A percentile compares a stretch with the other conserved stretches of the same genome.
Conservation (phyloP, 2,113 vertebrate species). For the Cygnus buccinator region DNA sequence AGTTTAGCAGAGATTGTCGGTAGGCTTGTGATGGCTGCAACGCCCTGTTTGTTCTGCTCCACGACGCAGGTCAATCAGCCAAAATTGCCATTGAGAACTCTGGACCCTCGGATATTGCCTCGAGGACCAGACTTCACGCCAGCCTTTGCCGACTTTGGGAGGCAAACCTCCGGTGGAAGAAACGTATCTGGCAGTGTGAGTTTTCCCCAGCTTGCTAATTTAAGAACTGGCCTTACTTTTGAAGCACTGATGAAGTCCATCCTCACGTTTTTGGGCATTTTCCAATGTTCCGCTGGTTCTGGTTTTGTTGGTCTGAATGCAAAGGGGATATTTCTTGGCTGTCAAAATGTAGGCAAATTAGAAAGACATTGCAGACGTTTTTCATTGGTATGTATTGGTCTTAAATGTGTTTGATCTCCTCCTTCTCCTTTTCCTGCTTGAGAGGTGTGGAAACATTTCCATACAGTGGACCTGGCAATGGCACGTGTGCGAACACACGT, state of each 20-base stretch:
- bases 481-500: accelerated
- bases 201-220: constrained; percentile 45
- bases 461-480: not conserved
- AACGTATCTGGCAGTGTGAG: constrained; percentile 88
- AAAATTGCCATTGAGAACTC: constrained; percentile 85
- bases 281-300: not conserved
- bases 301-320: not conserved
- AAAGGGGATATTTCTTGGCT: not conserved
- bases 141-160: constrained; percentile 95
- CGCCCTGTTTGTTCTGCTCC: not conserved
- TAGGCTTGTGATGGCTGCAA: not conserved
- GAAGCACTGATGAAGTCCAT: not conserved
- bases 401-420: not conserved
- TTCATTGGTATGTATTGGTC: constrained; percentile 8
- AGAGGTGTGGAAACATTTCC: constrained; percentile 1
- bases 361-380: not conserved
- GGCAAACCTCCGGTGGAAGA: constrained; percentile 86
- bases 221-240: not conserved
- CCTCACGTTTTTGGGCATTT: not conserved
- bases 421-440: not conserved
- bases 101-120: constrained; percentile 90
- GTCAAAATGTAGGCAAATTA: constrained; percentile 1
- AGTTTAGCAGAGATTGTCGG: not conserved
- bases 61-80: constrained; percentile 90
- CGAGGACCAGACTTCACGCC: constrained; percentile 97